A percentile compares a stretch with the other conserved stretches of the same genome.
Evolutionary conservation across 2,113 vertebrate genomes (phyloP).

Genomic region (Tringa solitaria): DNA sequence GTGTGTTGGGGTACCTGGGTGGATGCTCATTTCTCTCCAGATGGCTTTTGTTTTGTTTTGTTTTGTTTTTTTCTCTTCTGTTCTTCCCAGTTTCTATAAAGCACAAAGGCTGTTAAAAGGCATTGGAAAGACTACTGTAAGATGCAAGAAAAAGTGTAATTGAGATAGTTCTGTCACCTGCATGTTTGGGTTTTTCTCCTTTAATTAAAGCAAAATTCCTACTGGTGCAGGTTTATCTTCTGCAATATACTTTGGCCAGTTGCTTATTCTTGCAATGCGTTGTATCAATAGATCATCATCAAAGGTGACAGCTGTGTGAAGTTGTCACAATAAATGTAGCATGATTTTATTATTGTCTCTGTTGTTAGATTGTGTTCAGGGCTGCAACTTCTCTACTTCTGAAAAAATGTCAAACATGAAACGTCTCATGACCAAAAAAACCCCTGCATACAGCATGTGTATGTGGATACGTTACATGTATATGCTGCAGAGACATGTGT

Average conservation of each 20-base stretch:
- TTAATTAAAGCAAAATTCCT: neutral
- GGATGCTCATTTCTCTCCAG: neutral
- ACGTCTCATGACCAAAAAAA: neutral
- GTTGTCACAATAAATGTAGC: neutral
- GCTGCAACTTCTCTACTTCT: neutral
- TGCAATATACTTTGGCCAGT: neutral
- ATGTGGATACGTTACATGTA: neutral
- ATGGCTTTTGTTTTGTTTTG: neutral
- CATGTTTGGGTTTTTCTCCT: neutral
- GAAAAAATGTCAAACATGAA: neutral
- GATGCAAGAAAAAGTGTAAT: neutral
- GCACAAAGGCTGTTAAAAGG: neutral
- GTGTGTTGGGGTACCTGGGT: neutral
- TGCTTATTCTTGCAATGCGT: neutral
- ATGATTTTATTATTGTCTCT: neutral
- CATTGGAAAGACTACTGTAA: neutral
- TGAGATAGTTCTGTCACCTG: neutral
- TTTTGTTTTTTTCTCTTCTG: neutral
- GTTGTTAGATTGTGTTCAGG: neutral
- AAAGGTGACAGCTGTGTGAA: neutral
- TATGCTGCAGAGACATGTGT: neutral
- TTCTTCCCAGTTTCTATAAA: neutral
- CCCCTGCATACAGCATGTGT: neutral
- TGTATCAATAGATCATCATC: neutral
- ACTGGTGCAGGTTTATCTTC: neutral